These are phyloP conservation scores for Chaetorhynchus papuensis DNA, from an alignment of 2,113 vertebrate genomes.

Conservation along the genomic window DNA sequence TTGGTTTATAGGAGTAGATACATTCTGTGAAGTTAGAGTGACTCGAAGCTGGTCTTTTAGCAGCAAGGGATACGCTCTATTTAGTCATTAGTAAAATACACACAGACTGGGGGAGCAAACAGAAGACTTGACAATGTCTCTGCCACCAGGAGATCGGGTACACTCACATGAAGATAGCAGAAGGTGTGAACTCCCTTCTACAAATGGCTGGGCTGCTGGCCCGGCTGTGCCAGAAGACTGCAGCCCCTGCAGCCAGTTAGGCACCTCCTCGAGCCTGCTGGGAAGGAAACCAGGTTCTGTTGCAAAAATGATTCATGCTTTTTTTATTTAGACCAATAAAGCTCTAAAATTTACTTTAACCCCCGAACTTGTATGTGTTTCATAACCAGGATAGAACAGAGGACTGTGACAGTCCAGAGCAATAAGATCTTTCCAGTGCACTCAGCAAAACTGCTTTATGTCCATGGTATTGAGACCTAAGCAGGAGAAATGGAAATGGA, in stretches of 20 bases:
- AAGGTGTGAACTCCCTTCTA: constrained; percentile 92
- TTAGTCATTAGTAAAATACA: neutral
- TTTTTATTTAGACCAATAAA: constrained; percentile 45
- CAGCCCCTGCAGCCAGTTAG: constrained; percentile 79
- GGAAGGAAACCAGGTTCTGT: neutral
- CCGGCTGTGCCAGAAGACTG: constrained; percentile 88
- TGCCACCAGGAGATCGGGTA: constrained; percentile 89
- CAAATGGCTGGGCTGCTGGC: constrained; percentile 93
- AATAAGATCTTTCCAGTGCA: neutral
- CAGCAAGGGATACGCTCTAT: neutral
- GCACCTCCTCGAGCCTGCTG: neutral
- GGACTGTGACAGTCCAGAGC: neutral
- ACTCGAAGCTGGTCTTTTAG: neutral
- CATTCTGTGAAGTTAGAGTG: accelerated
- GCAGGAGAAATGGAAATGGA: neutral
- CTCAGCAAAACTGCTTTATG: neutral
- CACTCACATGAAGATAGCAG: constrained; percentile 90
- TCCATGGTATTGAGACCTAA: neutral
- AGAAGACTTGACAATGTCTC: neutral
- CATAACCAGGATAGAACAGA: neutral
- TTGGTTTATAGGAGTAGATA: neutral
- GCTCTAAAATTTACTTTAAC: neutral
- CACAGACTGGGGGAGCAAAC: neutral
- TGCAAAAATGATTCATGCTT: neutral
- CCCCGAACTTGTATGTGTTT: neutral